Evolutionary conservation across 1,140 invertebrate species (phyloP).

Genomic region (Cyclina sinensis): DNA sequence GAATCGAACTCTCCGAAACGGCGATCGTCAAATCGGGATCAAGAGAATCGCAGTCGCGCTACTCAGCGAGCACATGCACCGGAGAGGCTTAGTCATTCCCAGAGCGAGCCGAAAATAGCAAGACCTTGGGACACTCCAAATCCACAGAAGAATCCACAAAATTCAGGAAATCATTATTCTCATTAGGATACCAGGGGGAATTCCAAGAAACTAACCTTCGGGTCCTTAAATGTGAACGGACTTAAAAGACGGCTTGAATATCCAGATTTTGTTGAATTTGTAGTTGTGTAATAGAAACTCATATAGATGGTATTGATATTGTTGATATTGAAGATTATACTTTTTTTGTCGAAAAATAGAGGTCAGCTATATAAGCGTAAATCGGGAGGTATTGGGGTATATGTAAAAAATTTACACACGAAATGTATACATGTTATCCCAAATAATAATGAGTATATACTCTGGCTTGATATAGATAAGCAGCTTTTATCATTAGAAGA

Average conservation of each 20-base stretch:
- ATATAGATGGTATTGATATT: not conserved
- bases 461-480: not conserved
- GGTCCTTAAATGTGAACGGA: not conserved
- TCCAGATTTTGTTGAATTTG: constrained; percentile 10
- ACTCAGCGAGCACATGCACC: not conserved
- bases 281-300: not conserved
- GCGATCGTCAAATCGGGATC: not conserved
- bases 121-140: not conserved
- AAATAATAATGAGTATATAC: constrained; percentile 7
- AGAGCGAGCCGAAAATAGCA: not conserved
- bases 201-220: not conserved
- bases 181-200: not conserved
- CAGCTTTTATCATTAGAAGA: not conserved
- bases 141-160: not conserved
- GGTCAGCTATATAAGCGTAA: not conserved
- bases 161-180: not conserved
- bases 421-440: not conserved
- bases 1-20: not conserved
- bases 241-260: not conserved
- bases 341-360: not conserved
- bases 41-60: not conserved
- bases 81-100: not conserved
- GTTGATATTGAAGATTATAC: too few species aligned
- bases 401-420: not conserved
- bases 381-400: too few species aligned